Percentiles rank a stretch among this genome's conserved stretches.
Evolutionary conservation across 2,113 vertebrate genomes (phyloP).

Genomic region (Accipiter cooperii): DNA sequence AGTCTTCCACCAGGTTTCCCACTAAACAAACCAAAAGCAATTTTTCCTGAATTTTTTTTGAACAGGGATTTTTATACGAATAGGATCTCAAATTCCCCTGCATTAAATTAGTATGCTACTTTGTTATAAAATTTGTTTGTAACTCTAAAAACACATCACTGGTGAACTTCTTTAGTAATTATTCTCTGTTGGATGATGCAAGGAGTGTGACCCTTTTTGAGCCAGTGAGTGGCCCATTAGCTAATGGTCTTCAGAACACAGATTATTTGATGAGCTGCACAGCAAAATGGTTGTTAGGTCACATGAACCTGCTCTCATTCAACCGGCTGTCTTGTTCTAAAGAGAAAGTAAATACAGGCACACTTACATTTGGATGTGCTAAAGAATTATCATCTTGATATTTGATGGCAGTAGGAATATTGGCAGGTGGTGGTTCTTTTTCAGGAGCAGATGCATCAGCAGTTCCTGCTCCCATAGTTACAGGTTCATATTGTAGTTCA

Average conservation of each 20-base stretch:
- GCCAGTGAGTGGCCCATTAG: neutral
- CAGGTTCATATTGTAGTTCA: constrained; percentile 55
- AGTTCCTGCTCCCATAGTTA: constrained; percentile 27
- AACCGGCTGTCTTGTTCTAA: no score
- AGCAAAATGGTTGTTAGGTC: neutral
- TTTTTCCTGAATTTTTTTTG: neutral
- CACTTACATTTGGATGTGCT: constrained; percentile 90
- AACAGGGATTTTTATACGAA: neutral
- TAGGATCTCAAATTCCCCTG: neutral
- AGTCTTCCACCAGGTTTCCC: neutral
- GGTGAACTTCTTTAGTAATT: neutral
- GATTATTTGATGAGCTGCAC: neutral
- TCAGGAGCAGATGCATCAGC: constrained; percentile 38
- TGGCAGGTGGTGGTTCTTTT: constrained; percentile 67
- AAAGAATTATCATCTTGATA: constrained; percentile 89
- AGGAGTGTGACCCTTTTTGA: neutral
- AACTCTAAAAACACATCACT: neutral
- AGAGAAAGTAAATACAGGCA: neutral
- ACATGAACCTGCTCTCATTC: neutral
- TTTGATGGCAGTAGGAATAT: constrained; percentile 84
- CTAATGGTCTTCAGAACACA: neutral
- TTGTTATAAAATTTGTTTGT: neutral
- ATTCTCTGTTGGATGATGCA: neutral
- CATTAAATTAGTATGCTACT: neutral
- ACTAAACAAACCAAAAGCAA: neutral